A percentile compares a stretch with the other conserved stretches of the same genome.
Evolutionary conservation across 2,113 vertebrate species (phyloP).

Genomic region (Oryzias celebensis): DNA sequence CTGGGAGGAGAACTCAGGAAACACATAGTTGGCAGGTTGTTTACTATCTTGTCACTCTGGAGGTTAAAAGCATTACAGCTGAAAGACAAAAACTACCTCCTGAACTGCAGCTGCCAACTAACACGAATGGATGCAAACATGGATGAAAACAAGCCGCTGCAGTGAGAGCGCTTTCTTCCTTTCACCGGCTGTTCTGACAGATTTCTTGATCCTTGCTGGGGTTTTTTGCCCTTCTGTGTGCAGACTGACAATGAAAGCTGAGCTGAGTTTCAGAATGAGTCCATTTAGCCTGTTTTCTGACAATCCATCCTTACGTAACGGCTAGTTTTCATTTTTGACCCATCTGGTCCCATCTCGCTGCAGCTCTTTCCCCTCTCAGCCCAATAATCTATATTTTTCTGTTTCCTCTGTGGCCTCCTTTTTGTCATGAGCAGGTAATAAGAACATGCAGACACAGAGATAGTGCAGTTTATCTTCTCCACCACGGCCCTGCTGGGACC

Average conservation of each 20-base stretch:
- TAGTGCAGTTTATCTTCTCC: slow-evolving; percentile 27
- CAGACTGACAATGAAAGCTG: neutral
- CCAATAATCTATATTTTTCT: neutral
- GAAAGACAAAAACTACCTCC: too few species aligned
- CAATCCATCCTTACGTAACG: slow-evolving; percentile 7
- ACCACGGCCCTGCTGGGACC: neutral
- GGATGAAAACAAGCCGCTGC: too few species aligned
- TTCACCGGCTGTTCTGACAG: neutral
- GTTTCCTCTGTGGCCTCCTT: slow-evolving; percentile 6
- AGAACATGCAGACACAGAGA: slow-evolving; percentile 2
- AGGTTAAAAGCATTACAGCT: too few species aligned
- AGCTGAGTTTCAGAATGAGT: neutral
- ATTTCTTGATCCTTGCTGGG: neutral
- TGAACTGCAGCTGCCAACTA: too few species aligned
- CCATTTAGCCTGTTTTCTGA: slow-evolving; percentile 11
- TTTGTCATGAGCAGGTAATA: slow-evolving; percentile 33
- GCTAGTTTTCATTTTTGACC: too few species aligned
- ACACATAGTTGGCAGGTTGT: too few species aligned
- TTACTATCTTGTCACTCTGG: too few species aligned
- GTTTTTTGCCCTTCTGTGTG: neutral
- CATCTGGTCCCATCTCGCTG: too few species aligned
- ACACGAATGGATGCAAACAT: too few species aligned
- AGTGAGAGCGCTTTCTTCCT: too few species aligned
- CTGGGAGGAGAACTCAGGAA: too few species aligned
- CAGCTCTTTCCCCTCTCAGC: neutral